Percentiles rank a stretch among this genome's conserved stretches.
These are phyloP conservation scores for Amphiura filiformis DNA, from an alignment of 35 echinoderm and acorn worm genomes.

Conservation along the genomic window DNA sequence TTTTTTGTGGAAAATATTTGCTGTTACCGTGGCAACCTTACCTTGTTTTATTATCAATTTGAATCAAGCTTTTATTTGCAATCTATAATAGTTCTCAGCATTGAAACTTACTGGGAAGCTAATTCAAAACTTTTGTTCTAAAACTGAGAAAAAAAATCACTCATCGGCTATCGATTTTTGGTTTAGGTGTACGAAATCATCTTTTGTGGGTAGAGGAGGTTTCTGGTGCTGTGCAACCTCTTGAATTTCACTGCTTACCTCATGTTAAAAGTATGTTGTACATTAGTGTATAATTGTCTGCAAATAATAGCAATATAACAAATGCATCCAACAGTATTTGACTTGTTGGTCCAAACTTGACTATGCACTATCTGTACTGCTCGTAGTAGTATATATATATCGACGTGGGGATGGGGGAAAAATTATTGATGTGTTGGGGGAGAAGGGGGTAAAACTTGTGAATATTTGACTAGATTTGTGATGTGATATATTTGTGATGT, in stretches of 20 bases:
- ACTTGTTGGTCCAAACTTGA: conserved; percentile 8
- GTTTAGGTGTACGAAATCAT: no score
- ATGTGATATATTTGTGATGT: not conserved
- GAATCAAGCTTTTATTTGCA: no score
- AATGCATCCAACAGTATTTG: conserved; percentile 6
- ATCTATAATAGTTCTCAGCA: no score
- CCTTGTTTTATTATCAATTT: no score
- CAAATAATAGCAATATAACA: conserved; percentile 1
- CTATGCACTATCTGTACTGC: conserved; percentile 10
- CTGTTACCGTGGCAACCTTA: no score
- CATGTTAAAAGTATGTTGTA: conserved; percentile 15
- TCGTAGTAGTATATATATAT: not conserved
- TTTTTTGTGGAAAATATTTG: no score
- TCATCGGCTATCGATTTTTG: no score
- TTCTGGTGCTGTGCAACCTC: not conserved
- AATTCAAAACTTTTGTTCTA: no score
- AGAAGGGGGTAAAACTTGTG: not conserved
- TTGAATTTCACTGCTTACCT: not conserved
- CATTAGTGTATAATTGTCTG: not conserved
- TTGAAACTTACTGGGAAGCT: no score
- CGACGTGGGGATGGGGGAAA: not conserved
- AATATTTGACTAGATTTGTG: not conserved
- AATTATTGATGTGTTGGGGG: not conserved
- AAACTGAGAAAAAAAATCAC: no score
- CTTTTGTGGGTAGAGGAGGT: not conserved